phyloP scores from a whole-genome alignment of 2,888 invertebrate species.

The Agrotis exclamationis region DNA sequence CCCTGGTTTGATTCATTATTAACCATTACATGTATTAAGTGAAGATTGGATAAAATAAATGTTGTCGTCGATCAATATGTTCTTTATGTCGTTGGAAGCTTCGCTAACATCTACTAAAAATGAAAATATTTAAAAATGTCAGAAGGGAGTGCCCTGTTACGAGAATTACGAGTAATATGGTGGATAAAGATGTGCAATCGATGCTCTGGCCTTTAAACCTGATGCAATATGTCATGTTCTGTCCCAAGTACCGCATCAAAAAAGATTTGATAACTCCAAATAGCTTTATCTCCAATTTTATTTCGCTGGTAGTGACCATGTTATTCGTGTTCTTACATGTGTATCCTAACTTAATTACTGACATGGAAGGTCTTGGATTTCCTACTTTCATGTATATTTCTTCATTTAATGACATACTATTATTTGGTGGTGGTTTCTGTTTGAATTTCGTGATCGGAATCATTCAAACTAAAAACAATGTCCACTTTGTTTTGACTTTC shows the following conservation, averaged over 20 bases:
- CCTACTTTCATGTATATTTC: background rate
- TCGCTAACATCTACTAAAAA: background rate
- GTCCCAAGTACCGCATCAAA: slow-evolving; percentile 19
- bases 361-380: too few relatives aligned
- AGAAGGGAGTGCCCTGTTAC: background rate
- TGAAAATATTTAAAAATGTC: background rate
- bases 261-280: slow-evolving; percentile 10
- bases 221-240: slow-evolving; percentile 14
- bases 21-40: background rate
- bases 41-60: background rate
- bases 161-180: background rate
- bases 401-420: background rate
- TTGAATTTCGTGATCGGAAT: slow-evolving; percentile 13
- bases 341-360: background rate
- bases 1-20: too few relatives aligned
- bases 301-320: background rate
- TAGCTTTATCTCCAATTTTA: background rate
- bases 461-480: slow-evolving; percentile 15
- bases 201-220: slow-evolving; percentile 26
- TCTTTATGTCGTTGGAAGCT: background rate
- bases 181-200: slow-evolving; percentile 27
- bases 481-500: slow-evolving; percentile 19
- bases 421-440: slow-evolving; percentile 9
- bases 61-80: background rate
- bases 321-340: background rate